phyloP scores from a whole-genome alignment of 64 coral and sea anemone genomes.

The Montipora foliosa region DNA sequence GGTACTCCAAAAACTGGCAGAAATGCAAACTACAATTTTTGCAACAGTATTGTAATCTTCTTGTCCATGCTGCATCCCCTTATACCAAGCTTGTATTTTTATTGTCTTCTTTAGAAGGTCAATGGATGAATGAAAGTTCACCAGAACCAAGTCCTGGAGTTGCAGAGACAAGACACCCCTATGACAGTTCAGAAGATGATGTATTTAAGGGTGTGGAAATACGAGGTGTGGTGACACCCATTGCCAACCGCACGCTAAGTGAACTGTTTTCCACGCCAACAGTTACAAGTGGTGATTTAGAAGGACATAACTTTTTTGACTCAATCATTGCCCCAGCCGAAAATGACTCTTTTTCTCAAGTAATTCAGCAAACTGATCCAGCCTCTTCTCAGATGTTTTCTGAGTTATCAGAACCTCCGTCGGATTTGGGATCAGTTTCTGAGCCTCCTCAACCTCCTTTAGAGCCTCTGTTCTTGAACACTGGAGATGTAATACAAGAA shows the following conservation, averaged over 20 bases:
- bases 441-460: background rate
- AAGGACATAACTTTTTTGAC: constrained; percentile 81
- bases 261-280: constrained; percentile 59
- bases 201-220: constrained; percentile 35
- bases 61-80: too few relatives aligned
- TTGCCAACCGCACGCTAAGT: constrained; percentile 58
- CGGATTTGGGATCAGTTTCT: background rate
- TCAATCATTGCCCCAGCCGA: constrained; percentile 37
- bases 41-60: too few relatives aligned
- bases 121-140: constrained; percentile 72
- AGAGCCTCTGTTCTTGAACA: background rate
- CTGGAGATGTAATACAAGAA: constrained; percentile 3
- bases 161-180: background rate
- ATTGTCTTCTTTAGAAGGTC: constrained; percentile 39
- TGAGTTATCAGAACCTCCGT: background rate
- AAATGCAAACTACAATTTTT: too few relatives aligned
- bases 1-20: too few relatives aligned
- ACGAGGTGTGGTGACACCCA: constrained; percentile 35
- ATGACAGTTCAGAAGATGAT: background rate
- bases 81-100: background rate
- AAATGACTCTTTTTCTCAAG: constrained; percentile 61
- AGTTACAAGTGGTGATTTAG: constrained; percentile 37
- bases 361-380: background rate
- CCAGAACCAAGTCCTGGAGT: background rate
- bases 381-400: background rate